Evolutionary conservation across 2,888 invertebrate genomes (phyloP), one percentile per base, ranked within the genome.

Genomic region (Muschampia plurimacula): DNA sequence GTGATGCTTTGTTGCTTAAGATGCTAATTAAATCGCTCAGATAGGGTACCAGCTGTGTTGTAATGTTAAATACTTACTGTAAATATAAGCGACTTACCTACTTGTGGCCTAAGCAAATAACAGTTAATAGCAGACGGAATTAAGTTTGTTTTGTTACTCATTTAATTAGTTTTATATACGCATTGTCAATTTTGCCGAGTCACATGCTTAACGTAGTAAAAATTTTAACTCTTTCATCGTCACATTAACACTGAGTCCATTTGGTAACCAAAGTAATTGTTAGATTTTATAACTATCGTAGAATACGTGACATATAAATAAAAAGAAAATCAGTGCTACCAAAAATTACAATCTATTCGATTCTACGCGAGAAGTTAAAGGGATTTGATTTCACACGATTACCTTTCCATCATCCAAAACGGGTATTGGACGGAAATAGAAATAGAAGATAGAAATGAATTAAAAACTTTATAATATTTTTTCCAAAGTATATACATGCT

Each of bases 351-450:
- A 28, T 57, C 57, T 12, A 12, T 57, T 28, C 55, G 28, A 57
- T 12, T 5, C 22, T 1, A 55, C 8, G 22, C 36, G 10, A 60
- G 22, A 13, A 8, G 39, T 7, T 6, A 36, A 63, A 63, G 41
- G n/a, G 62, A 60, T 60, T 60, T 36, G n/a, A 12, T 36, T 36
- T 60, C 13, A 36, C 36, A 60, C 60, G 60, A 63, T 63, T n/a
- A 63, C 41, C 8, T 41, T 63, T 41, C n/a, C 39, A 41, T 15
- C n/a, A n/a, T 62, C n/a, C 39, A 62, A 15, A 62, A 15, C 15
- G n/a, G 39, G 15, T 3, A 62, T 32, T 41, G 22, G 9, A 8
- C 36, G 15, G 59, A 41, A 71, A 70, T 13, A 41, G 46, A 15
- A 44, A 36, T 49, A 55, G 52, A 32, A 32, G 32, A 32, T 32